Evolutionary conservation across 2,888 invertebrate genomes (phyloP), one percentile per base, ranked within the genome.

Genomic region (Pseudococcus longispinus): DNA sequence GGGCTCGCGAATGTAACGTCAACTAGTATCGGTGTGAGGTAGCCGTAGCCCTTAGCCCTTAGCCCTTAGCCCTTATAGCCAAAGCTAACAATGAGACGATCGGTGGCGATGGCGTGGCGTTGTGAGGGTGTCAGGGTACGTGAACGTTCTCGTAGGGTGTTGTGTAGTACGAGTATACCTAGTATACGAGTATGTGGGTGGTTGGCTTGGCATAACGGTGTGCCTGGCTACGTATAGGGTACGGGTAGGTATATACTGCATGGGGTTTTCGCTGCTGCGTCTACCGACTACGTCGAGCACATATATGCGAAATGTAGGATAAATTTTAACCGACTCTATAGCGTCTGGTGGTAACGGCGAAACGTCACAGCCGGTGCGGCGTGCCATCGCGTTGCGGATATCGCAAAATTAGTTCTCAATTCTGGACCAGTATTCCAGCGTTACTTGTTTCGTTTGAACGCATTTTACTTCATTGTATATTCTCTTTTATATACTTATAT

Each of bases 361-460:
- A 84, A 65, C 60, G 37, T 51, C 51, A 51, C 60, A 42, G 29
- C 20, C 37, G 65, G 65, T 65, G 83, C 83, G 83, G 51, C 51
- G 51, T 51, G n/a, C 1, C n/a, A 51, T n/a, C 15, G 83, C 44
- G 42, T 42, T 46, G 83, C 46, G 83, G 83, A 83, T 83, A 74
- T 74, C 32, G 74, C 74, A 51, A 23, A 82, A 83, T 83, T 83
- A 83, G 83, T 83, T 83, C 55, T 83, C 55, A 83, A 83, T 83
- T 70, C 84, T 84, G 65, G 84, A 84, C 84, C 84, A 84, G 84
- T 84, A 84, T 60, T 60, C 84, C 84, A 65, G 84, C 37, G 84
- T 84, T 65, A 42, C 65, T 84, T 37, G 84, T 65, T 60, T 60
- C 60, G 84, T 65, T 55, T 65, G 29, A 60, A 84, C 84, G 84